Evolutionary conservation across 2,113 vertebrate species (phyloP).

Genomic region (Pelusios castaneus): DNA sequence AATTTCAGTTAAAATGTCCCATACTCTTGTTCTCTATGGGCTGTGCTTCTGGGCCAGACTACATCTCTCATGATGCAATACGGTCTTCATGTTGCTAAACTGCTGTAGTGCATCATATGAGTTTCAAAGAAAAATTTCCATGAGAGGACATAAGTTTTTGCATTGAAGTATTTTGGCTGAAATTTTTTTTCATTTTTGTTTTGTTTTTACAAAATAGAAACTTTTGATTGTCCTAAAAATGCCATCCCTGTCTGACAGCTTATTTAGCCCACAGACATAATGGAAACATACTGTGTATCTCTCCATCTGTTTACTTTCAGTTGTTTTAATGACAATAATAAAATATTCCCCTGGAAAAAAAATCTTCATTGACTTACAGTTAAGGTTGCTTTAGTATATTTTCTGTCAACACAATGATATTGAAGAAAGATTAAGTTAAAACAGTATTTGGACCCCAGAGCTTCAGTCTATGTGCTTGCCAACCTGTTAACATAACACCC

Average conservation of each 20-base stretch:
- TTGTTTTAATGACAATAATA: neutral
- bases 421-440: neutral
- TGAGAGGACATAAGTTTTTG: neutral
- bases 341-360: neutral
- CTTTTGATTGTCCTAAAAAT: neutral
- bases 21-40: neutral
- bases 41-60: neutral
- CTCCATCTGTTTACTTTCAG: neutral
- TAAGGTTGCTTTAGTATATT: neutral
- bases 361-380: neutral
- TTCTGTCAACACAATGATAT: slow-evolving; percentile 21
- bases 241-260: neutral
- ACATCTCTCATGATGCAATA: neutral
- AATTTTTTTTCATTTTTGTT: neutral
- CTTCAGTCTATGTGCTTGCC: neutral
- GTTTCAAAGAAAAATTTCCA: neutral
- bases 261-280: neutral
- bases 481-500: neutral
- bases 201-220: neutral
- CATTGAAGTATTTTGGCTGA: neutral
- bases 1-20: neutral
- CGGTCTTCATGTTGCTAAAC: neutral
- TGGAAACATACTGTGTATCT: neutral
- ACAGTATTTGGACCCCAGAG: neutral
- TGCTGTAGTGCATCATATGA: neutral